A percentile compares a stretch with the other conserved stretches of the same genome.
Conservation (phyloP, 2,888 invertebrate species). For the Nycteola revayana region DNA sequence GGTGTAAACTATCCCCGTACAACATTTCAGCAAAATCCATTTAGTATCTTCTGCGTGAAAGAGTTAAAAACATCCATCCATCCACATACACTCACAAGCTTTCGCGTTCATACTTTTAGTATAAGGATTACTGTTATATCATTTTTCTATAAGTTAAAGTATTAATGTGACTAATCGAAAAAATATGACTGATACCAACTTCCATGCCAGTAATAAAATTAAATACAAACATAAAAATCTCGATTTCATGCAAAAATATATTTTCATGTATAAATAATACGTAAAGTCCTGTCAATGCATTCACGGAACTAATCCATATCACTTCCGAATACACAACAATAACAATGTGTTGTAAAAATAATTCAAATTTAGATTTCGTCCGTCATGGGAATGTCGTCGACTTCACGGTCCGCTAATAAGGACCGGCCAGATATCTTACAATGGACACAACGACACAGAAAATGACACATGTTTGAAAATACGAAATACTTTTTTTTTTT, state of each 20-base stretch:
- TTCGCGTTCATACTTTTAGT: no score
- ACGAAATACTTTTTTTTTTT: conserved; percentile 54
- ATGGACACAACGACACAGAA: conserved; percentile 68
- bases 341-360: conserved; percentile 54
- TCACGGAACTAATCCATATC: conserved; percentile 66
- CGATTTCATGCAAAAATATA: conserved; percentile 17
- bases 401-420: conserved; percentile 74
- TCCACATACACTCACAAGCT: no score
- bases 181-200: no score
- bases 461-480: conserved; percentile 80
- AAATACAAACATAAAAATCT: no score
- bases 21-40: no score
- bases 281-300: conserved; percentile 47
- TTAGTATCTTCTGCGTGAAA: no score
- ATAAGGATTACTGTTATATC: no score
- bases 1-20: no score
- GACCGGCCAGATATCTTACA: conserved; percentile 44
- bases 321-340: conserved; percentile 64
- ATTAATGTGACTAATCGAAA: no score
- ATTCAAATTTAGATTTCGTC: conserved; percentile 59
- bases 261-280: conserved; percentile 25
- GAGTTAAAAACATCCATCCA: no score
- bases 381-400: conserved; percentile 77
- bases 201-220: no score
- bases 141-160: no score